Conservation (phyloP, 2,888 invertebrate genomes). For the Agrotis ipsilon region DNA sequence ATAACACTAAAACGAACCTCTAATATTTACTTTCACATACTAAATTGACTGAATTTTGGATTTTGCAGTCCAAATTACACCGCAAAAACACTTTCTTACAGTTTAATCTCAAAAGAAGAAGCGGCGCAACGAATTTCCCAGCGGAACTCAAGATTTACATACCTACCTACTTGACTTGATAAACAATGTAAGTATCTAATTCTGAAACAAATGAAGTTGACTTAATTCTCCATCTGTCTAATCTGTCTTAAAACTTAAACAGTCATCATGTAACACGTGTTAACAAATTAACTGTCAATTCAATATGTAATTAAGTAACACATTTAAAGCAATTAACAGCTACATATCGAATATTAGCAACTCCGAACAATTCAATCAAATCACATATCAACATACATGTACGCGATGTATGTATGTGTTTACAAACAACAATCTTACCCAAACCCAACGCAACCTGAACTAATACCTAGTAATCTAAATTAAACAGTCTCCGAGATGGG, state of each 20-base stretch:
- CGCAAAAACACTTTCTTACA: slow-evolving; percentile 5
- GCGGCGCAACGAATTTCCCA: slow-evolving; percentile 26
- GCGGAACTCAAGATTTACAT: slow-evolving; percentile 39
- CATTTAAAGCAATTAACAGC: slow-evolving; percentile 35
- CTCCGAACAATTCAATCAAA: slow-evolving; percentile 31
- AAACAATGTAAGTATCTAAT: slow-evolving; percentile 27
- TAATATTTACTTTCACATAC: background rate
- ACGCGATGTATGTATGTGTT: slow-evolving; percentile 12
- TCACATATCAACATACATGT: slow-evolving; percentile 12
- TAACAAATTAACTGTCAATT: slow-evolving; percentile 26
- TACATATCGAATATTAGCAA: slow-evolving; percentile 30
- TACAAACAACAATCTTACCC: slow-evolving; percentile 57
- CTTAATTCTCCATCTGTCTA: background rate
- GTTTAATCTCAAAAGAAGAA: slow-evolving; percentile 15
- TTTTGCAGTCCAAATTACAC: background rate
- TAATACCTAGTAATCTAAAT: slow-evolving; percentile 72
- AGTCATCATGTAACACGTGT: slow-evolving; percentile 8
- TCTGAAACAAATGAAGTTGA: background rate
- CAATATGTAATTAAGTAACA: slow-evolving; percentile 37
- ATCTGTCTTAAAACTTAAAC: slow-evolving; percentile 2
- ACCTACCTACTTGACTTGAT: slow-evolving; percentile 20
- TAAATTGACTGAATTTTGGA: slow-evolving; percentile 4
- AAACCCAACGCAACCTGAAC: slow-evolving; percentile 58
- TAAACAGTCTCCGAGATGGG: slow-evolving; percentile 55
- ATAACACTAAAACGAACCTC: background rate